phyloP scores from a whole-genome alignment of 2,113 vertebrate species.

The Pangasianodon gigas region DNA sequence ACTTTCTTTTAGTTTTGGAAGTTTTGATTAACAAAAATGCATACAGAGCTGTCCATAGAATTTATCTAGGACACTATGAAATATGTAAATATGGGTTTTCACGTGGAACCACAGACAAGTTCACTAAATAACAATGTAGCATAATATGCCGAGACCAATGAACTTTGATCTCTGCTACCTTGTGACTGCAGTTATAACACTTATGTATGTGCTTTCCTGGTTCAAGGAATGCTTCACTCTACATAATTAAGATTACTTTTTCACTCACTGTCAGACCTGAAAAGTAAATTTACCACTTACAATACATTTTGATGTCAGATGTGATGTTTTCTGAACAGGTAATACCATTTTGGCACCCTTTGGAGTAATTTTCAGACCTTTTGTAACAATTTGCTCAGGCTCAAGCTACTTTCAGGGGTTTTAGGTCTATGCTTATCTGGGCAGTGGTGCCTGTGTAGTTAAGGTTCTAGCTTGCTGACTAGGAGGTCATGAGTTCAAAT shows the following conservation, averaged over 20 bases:
- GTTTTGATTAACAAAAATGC: not conserved
- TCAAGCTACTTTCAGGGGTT: not conserved
- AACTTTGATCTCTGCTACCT: not conserved
- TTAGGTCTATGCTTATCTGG: not conserved
- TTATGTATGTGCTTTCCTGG: not conserved
- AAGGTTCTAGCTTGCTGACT: not conserved
- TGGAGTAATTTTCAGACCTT: not conserved
- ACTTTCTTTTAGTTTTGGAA: constrained; percentile 1
- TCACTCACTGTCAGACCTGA: not conserved
- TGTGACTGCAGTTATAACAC: constrained; percentile 10
- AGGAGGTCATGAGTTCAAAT: not conserved
- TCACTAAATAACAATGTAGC: not conserved
- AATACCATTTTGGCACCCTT: not conserved
- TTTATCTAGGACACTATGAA: not conserved
- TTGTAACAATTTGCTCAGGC: not conserved
- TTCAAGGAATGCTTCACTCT: not conserved
- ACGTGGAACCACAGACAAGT: not conserved
- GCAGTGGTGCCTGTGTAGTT: not conserved
- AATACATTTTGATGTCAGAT: not conserved
- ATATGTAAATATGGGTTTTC: not conserved
- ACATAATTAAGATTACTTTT: not conserved
- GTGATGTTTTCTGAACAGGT: not conserved
- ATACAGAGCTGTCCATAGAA: not conserved
- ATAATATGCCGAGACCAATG: not conserved
- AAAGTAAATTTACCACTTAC: not conserved